A percentile compares a stretch with the other conserved stretches of the same genome.
phyloP scores from a whole-genome alignment of 2,113 vertebrate genomes.

The Reinhardtius hippoglossoides region DNA sequence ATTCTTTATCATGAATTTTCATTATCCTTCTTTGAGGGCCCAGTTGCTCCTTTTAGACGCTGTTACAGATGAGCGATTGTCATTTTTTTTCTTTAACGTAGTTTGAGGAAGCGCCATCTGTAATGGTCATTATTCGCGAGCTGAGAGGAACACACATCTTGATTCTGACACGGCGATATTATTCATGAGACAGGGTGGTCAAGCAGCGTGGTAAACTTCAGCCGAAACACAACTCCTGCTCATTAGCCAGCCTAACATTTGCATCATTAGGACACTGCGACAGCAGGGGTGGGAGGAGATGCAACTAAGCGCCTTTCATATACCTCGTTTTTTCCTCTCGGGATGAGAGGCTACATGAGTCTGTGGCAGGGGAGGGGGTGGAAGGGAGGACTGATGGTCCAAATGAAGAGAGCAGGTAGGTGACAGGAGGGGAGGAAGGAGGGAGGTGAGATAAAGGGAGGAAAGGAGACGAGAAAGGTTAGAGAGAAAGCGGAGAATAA shows the following conservation, averaged over 20 bases:
- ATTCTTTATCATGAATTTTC: conserved; percentile 58
- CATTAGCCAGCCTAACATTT: conserved; percentile 78
- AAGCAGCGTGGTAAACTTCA: conserved; percentile 59
- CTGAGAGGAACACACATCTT: conserved; percentile 64
- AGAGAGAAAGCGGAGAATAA: conserved; percentile 71
- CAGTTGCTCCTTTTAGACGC: conserved; percentile 23
- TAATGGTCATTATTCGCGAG: conserved; percentile 68
- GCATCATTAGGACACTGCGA: conserved; percentile 72
- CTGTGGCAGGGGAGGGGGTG: conserved; percentile 60
- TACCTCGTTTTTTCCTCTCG: conserved; percentile 58
- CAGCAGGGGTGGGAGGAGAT: conserved; percentile 68
- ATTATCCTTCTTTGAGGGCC: conserved; percentile 26
- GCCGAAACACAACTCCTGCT: conserved; percentile 65
- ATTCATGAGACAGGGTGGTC: conserved; percentile 77
- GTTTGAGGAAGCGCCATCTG: conserved; percentile 77
- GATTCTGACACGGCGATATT: conserved; percentile 62
- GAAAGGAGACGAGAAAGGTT: conserved; percentile 68
- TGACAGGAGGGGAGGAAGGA: conserved; percentile 36
- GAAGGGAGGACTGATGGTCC: conserved; percentile 19
- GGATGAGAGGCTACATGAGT: conserved; percentile 72
- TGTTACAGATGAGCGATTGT: conserved; percentile 32
- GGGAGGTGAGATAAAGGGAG: conserved; percentile 37
- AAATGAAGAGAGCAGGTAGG: conserved; percentile 33
- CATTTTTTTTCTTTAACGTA: conserved; percentile 27
- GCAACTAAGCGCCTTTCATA: conserved; percentile 68